phyloP scores from a whole-genome alignment of 2,113 vertebrate genomes.

The Lutjanus erythropterus region DNA sequence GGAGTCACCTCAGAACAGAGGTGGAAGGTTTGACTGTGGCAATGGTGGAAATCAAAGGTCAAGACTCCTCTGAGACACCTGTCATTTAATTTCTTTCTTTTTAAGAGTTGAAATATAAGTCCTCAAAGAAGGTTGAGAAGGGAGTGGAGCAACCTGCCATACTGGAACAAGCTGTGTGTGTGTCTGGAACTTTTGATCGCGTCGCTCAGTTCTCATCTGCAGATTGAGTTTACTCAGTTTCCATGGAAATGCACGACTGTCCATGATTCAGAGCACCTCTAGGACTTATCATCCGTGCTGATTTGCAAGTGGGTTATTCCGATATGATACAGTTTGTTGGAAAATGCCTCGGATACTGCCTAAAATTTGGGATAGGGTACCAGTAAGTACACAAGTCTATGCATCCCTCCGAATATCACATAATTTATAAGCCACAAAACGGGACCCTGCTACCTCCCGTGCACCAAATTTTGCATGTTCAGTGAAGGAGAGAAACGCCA shows the following conservation, averaged over 20 bases:
- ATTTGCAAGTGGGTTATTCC: no score
- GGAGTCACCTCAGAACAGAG: constrained; percentile 25
- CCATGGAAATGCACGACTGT: neutral
- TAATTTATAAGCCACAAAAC: no score
- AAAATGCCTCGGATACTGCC: no score
- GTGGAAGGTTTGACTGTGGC: constrained; percentile 29
- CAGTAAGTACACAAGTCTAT: no score
- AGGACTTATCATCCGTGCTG: neutral
- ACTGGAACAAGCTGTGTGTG: neutral
- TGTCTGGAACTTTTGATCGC: neutral
- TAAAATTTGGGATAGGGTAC: no score
- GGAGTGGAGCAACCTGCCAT: neutral
- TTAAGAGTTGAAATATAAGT: neutral
- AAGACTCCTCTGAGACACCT: constrained; percentile 28
- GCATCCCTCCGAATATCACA: no score
- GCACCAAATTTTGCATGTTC: no score
- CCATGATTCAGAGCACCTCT: neutral
- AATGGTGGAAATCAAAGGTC: constrained; percentile 7
- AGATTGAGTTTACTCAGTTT: neutral
- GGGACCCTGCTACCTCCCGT: no score
- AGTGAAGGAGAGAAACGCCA: no score
- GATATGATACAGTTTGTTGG: no score
- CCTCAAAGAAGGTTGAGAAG: neutral
- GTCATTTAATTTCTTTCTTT: neutral
- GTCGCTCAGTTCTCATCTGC: neutral